phyloP scores from a whole-genome alignment of 2,113 vertebrate species.

The Eudorcas thomsonii region DNA sequence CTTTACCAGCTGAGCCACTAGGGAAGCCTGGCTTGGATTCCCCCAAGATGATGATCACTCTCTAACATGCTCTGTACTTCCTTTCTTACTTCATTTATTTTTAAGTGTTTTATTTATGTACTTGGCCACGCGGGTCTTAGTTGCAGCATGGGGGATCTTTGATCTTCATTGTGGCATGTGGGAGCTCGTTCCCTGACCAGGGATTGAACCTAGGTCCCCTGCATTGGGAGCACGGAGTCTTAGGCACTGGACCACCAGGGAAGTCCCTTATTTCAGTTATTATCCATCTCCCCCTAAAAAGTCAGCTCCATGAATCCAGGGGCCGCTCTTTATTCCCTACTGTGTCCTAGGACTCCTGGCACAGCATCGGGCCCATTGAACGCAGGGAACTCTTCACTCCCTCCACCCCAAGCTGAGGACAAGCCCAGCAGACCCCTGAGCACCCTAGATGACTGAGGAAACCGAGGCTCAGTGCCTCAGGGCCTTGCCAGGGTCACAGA shows the following conservation, averaged over 20 bases:
- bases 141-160: not conserved
- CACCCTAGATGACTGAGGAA: fast-evolving
- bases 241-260: not conserved
- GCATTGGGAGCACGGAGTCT: not conserved
- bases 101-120: not conserved
- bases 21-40: not conserved
- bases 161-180: not conserved
- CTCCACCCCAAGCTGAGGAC: not conserved
- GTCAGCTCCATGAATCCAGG: not conserved
- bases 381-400: fast-evolving
- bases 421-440: not conserved
- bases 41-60: not conserved
- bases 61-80: not conserved
- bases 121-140: not conserved
- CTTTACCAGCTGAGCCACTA: not conserved
- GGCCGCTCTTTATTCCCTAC: not conserved
- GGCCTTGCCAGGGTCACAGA: not conserved
- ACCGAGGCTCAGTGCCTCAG: fast-evolving
- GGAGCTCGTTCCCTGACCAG: not conserved
- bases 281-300: not conserved
- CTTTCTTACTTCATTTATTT: not conserved
- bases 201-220: not conserved
- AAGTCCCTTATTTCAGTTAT: not conserved
- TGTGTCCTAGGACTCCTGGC: not conserved
- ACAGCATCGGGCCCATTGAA: not conserved